phyloP scores from a whole-genome alignment of 2,888 invertebrate species.

The Nomada hirtipes region DNA sequence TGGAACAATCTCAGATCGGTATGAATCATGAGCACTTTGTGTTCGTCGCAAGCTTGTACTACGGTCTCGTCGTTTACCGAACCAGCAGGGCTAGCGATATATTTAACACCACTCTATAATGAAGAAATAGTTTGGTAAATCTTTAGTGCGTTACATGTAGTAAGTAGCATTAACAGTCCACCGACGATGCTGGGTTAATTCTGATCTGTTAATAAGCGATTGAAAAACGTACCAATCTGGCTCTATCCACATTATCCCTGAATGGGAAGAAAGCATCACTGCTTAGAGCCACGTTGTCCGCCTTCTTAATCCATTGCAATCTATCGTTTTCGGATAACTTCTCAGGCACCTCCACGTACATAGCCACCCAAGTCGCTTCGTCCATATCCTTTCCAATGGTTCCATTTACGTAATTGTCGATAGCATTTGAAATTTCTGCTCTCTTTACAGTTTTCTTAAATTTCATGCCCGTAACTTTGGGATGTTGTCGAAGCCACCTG shows the following conservation, averaged over 20 bases:
- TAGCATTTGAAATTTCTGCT: constrained; percentile 97
- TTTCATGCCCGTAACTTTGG: constrained; percentile 91
- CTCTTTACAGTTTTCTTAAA: constrained; percentile 95
- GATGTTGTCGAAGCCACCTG: constrained; percentile 97
- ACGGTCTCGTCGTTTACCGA: constrained; percentile 97
- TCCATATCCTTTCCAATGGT: constrained; percentile 97
- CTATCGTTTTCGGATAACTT: constrained; percentile 89
- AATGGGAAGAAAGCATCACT: constrained; percentile 99
- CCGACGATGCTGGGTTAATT: too few relatives aligned
- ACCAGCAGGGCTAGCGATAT: constrained; percentile 96
- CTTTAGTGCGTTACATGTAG: neutral
- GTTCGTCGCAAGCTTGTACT: constrained; percentile 96
- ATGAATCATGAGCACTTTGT: constrained; percentile 94
- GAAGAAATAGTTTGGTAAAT: constrained; percentile 57
- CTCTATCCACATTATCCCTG: constrained; percentile 98
- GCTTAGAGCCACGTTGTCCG: constrained; percentile 93
- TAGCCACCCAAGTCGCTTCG: constrained; percentile 89
- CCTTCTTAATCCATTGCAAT: constrained; percentile 88
- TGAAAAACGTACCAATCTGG: constrained; percentile 89
- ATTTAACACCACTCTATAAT: constrained; percentile 96
- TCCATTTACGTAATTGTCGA: constrained; percentile 97
- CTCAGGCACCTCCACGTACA: constrained; percentile 91
- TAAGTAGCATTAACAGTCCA: neutral
- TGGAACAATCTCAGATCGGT: constrained; percentile 97
- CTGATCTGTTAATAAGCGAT: constrained; percentile 11